Conservation (phyloP, 2,888 invertebrate species). For the Macrophya alboannulata region DNA sequence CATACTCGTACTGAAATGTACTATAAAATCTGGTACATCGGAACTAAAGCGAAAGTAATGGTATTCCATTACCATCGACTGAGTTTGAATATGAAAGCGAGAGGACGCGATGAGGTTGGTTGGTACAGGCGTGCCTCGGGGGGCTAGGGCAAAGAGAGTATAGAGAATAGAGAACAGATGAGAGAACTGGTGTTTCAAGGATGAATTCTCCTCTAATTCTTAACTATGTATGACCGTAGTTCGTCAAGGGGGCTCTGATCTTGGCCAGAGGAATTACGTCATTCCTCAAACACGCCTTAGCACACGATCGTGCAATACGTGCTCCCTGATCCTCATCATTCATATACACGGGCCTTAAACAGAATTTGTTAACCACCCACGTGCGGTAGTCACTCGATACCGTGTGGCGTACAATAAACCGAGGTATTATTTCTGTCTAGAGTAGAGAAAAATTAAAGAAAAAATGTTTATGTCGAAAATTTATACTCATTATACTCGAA, state of each 20-base stretch:
- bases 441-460: too few species aligned
- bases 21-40: constrained; percentile 8
- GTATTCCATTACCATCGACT: constrained; percentile 69
- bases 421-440: neutral
- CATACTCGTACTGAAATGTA: too few species aligned
- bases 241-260: neutral
- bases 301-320: constrained; percentile 17
- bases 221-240: constrained; percentile 28
- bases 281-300: neutral
- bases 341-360: constrained; percentile 35
- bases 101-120: constrained; percentile 61
- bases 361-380: constrained; percentile 30
- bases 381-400: constrained; percentile 6
- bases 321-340: constrained; percentile 23
- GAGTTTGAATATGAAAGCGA: constrained; percentile 67
- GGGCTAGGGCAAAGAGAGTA: neutral
- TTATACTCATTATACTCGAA: neutral
- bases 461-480: neutral
- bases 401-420: neutral
- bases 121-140: neutral
- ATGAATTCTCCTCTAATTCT: constrained; percentile 25
- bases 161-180: neutral
- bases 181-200: constrained; percentile 14
- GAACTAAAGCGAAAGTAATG: constrained; percentile 65
- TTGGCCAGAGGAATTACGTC: constrained; percentile 21